These are phyloP conservation scores for Enchytraeus crypticus DNA, from an alignment of 2,888 invertebrate species.

Conservation along the genomic window DNA sequence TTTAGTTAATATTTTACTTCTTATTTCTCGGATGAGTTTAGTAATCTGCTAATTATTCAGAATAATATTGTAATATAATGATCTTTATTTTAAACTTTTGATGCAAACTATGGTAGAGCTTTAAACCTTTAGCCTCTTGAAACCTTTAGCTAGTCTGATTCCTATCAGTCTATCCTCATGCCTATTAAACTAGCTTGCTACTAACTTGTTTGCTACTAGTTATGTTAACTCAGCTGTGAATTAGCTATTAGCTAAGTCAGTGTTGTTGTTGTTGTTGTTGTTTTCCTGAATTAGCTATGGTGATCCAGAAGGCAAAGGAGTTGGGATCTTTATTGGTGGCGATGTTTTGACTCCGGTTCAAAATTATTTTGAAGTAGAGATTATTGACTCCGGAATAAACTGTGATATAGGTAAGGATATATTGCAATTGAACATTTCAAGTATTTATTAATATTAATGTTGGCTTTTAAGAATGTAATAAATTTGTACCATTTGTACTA, in stretches of 20 bases:
- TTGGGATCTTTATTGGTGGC: slow-evolving; percentile 47
- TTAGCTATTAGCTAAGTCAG: neutral
- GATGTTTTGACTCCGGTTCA: slow-evolving; percentile 40
- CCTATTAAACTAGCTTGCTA: too few species aligned
- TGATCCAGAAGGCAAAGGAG: slow-evolving; percentile 40
- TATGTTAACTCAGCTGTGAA: neutral
- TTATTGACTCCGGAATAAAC: slow-evolving; percentile 42
- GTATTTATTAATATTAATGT: neutral
- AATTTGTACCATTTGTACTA: too few species aligned
- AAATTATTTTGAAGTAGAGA: slow-evolving; percentile 48
- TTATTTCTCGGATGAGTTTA: neutral
- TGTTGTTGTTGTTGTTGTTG: slow-evolving; percentile 3
- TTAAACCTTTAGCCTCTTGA: too few species aligned
- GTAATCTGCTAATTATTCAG: too few species aligned
- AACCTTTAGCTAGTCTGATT: too few species aligned
- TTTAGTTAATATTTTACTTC: neutral
- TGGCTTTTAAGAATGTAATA: neutral
- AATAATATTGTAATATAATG: too few species aligned
- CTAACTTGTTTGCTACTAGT: too few species aligned
- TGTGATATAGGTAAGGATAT: slow-evolving; percentile 40
- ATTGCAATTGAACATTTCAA: neutral
- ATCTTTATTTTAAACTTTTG: too few species aligned
- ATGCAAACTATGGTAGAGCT: too few species aligned
- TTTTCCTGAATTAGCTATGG: slow-evolving; percentile 42
- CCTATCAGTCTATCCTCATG: too few species aligned